phyloP scores from a whole-genome alignment of 2,888 invertebrate genomes.

The Ctena decussata region DNA sequence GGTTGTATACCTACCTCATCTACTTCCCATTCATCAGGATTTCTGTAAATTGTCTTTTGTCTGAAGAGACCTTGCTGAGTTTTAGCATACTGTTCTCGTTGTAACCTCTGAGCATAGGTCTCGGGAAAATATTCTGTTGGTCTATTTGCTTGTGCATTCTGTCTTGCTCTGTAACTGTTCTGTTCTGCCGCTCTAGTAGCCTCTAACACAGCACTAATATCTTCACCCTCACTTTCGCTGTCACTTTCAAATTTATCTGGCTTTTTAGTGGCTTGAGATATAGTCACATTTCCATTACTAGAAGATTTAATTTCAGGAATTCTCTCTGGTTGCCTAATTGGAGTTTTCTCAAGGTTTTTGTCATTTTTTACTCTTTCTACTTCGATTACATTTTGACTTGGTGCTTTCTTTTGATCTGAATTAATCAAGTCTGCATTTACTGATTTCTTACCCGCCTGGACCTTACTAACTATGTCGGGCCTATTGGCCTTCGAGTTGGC shows the following conservation, averaged over 20 bases:
- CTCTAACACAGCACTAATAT: constrained; percentile 56
- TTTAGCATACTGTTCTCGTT: constrained; percentile 69
- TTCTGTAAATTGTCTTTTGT: constrained; percentile 73
- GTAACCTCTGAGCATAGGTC: constrained; percentile 73
- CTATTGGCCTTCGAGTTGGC: neutral
- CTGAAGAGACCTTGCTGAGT: constrained; percentile 61
- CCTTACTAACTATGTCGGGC: neutral
- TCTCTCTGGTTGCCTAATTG: neutral
- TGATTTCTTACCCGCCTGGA: neutral
- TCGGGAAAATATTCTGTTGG: constrained; percentile 58
- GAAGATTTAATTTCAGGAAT: neutral
- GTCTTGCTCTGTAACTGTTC: constrained; percentile 19
- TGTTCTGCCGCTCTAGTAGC: constrained; percentile 53
- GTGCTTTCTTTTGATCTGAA: neutral
- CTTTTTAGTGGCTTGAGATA: neutral
- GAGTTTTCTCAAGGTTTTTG: neutral
- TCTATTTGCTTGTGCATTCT: constrained; percentile 13
- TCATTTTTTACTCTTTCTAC: neutral
- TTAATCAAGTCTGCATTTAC: neutral
- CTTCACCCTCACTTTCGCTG: constrained; percentile 56
- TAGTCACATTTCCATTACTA: neutral
- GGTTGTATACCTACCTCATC: constrained; percentile 64
- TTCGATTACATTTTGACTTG: neutral
- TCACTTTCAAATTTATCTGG: constrained; percentile 56
- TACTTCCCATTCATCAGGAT: constrained; percentile 70